Evolutionary conservation across 2,888 invertebrate genomes (phyloP).

Genomic region (Thymelicus lineola): DNA sequence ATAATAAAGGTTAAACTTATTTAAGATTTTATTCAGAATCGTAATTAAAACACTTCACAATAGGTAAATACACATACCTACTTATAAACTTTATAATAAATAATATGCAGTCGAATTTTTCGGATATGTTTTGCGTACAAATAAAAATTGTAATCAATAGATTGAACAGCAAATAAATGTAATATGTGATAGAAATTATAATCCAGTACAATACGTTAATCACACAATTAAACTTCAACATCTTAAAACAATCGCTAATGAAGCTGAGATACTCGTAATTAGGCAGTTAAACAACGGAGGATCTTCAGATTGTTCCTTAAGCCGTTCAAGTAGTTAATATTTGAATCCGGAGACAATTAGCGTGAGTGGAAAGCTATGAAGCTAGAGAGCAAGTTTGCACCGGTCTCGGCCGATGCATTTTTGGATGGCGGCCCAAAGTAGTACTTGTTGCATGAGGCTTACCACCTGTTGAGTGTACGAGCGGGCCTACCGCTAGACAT

Average conservation of each 20-base stretch:
- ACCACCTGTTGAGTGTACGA: conserved; percentile 72
- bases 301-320: conserved; percentile 17
- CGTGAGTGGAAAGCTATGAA: conserved; percentile 43
- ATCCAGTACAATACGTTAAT: too few relatives aligned
- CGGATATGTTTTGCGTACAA: too few relatives aligned
- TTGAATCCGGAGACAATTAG: conserved; percentile 51
- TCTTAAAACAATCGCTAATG: neutral
- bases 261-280: neutral
- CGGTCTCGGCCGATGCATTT: conserved; percentile 77
- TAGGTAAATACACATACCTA: neutral
- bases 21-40: too few relatives aligned
- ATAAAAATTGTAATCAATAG: too few relatives aligned
- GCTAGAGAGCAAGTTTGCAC: conserved; percentile 59
- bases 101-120: neutral
- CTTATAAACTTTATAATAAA: too few relatives aligned
- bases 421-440: conserved; percentile 79
- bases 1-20: too few relatives aligned
- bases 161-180: too few relatives aligned
- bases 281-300: conserved; percentile 24
- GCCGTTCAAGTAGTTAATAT: conserved; percentile 48
- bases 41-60: too few relatives aligned
- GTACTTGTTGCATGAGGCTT: conserved; percentile 80
- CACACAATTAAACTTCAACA: neutral
- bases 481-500: conserved; percentile 56
- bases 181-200: too few relatives aligned